These are phyloP conservation scores for Leptogaster cylindrica DNA, from an alignment of 2,888 invertebrate genomes.

Conservation along the genomic window DNA sequence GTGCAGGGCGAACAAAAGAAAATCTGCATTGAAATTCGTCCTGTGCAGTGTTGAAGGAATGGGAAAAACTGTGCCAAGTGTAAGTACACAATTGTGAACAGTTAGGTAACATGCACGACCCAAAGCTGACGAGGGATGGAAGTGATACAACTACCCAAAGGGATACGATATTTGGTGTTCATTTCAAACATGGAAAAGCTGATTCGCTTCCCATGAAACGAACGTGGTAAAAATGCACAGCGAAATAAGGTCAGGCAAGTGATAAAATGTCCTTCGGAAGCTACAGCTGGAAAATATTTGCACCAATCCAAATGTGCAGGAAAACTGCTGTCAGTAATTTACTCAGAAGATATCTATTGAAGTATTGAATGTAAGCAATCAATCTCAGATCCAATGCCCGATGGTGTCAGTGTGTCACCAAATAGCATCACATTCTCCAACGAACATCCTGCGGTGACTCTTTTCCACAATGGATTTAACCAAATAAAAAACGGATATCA, in stretches of 20 bases:
- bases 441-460: too few species aligned
- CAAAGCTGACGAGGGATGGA: too few species aligned
- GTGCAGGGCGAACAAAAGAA: neutral
- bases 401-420: too few species aligned
- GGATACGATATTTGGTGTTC: neutral
- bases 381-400: slow-evolving; percentile 29
- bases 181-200: neutral
- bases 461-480: neutral
- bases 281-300: slow-evolving; percentile 1
- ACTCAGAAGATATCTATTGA: neutral
- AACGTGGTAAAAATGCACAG: too few species aligned
- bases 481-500: neutral
- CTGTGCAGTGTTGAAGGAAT: neutral
- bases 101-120: neutral
- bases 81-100: neutral
- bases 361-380: slow-evolving; percentile 11
- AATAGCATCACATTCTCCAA: too few species aligned
- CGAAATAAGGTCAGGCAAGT: neutral
- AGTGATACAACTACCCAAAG: too few species aligned
- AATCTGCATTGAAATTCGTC: neutral
- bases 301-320: neutral
- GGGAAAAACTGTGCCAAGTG: neutral
- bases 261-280: neutral
- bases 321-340: neutral
- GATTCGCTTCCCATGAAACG: neutral